phyloP scores from a whole-genome alignment of 1,140 invertebrate species.

The Neodiprion lecontei region DNA sequence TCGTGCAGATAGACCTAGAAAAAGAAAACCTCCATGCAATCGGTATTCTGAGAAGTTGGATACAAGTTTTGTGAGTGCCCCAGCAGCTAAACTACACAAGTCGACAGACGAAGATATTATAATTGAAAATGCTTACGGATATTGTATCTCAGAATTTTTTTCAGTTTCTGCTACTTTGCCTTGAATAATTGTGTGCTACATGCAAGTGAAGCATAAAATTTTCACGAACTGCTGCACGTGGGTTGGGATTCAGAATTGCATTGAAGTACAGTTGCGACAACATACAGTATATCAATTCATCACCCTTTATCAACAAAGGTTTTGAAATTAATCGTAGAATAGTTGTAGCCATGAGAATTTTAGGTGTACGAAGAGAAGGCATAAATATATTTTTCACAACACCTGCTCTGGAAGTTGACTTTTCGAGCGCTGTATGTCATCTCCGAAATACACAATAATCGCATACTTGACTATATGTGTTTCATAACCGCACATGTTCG shows the following conservation, averaged over 20 bases:
- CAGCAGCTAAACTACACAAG: conserved; percentile 14
- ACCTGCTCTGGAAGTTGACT: no score
- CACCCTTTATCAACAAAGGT: conserved; percentile 21
- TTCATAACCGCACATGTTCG: no score
- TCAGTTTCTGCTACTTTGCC: conserved; percentile 15
- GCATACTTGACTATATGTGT: no score
- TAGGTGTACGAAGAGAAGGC: conserved; percentile 34
- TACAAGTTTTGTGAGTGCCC: conserved; percentile 15
- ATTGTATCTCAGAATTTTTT: conserved; percentile 25
- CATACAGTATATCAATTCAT: conserved; percentile 27
- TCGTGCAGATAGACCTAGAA: conserved; percentile 15
- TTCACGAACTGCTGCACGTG: conserved; percentile 19
- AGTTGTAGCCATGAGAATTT: conserved; percentile 33
- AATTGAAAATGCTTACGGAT: conserved; percentile 16
- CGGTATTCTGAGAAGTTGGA: neutral
- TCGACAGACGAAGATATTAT: conserved; percentile 16
- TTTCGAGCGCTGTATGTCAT: no score
- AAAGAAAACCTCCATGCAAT: conserved; percentile 13
- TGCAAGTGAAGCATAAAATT: conserved; percentile 23
- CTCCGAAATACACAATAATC: no score
- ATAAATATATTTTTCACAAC: conserved; percentile 32
- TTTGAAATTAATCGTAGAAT: conserved; percentile 35
- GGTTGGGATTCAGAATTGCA: conserved; percentile 32
- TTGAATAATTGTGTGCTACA: conserved; percentile 17
- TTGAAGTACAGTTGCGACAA: conserved; percentile 20